These are phyloP conservation scores for Formica exsecta DNA, from an alignment of 1,140 invertebrate genomes.

Conservation along the genomic window DNA sequence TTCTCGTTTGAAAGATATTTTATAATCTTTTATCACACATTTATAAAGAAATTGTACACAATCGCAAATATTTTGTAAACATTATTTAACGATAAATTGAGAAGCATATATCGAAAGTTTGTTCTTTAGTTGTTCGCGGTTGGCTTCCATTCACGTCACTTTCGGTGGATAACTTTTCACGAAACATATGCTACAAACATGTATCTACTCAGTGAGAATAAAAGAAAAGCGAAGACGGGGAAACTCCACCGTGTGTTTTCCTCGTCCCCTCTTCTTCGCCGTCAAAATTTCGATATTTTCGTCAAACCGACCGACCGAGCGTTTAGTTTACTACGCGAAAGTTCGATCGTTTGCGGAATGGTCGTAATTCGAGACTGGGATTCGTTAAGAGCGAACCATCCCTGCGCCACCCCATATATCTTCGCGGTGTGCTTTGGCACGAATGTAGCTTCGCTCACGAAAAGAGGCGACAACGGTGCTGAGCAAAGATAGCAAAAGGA, in stretches of 20 bases:
- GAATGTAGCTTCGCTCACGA: neutral
- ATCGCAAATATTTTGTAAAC: neutral
- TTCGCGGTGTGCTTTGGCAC: slow-evolving; percentile 25
- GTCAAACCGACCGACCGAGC: too few relatives aligned
- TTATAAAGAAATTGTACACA: neutral
- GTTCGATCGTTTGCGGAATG: slow-evolving; percentile 45
- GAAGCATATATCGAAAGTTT: slow-evolving; percentile 1
- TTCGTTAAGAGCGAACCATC: slow-evolving; percentile 33
- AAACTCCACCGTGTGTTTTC: neutral
- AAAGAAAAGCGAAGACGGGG: slow-evolving; percentile 8
- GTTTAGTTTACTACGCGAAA: slow-evolving; percentile 32
- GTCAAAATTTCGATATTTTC: slow-evolving; percentile 14
- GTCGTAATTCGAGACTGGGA: slow-evolving; percentile 15
- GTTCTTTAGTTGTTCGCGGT: slow-evolving; percentile 11
- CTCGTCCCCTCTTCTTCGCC: neutral
- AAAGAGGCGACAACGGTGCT: neutral
- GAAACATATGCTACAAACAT: slow-evolving; percentile 14
- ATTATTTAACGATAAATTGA: neutral
- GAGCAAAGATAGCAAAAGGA: slow-evolving; percentile 30
- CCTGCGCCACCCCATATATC: neutral
- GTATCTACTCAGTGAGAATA: neutral
- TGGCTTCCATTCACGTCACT: slow-evolving; percentile 9
- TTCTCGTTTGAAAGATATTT: neutral
- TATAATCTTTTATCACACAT: neutral
- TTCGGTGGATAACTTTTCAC: slow-evolving; percentile 20